Evolutionary conservation across 2,888 invertebrate species (phyloP).

Genomic region (Cyaniris semiargus): DNA sequence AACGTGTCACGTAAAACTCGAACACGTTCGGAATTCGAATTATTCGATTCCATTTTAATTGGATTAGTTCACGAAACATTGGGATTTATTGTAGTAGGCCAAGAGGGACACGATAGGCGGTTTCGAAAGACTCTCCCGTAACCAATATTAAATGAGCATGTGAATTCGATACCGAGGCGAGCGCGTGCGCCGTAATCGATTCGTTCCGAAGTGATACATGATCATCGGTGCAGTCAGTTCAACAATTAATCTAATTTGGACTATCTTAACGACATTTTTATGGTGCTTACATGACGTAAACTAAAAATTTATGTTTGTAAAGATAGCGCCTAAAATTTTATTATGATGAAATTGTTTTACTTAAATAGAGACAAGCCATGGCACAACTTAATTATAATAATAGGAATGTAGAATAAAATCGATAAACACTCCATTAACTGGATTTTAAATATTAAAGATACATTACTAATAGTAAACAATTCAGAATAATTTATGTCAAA

Average conservation of each 20-base stretch:
- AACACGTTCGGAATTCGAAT: conserved; percentile 38
- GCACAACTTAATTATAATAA: not conserved
- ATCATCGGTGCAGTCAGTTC: conserved; percentile 24
- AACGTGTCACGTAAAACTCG: conserved; percentile 40
- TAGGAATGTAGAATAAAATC: not conserved
- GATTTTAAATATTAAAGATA: not conserved
- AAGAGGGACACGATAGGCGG: conserved; percentile 51
- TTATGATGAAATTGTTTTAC: conserved; percentile 8
- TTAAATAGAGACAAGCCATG: not conserved
- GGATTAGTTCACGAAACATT: conserved; percentile 33
- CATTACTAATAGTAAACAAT: not conserved
- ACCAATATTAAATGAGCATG: conserved; percentile 69
- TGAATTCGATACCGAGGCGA: conserved; percentile 61
- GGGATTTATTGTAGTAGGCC: conserved; percentile 65
- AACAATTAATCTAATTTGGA: conserved; percentile 25
- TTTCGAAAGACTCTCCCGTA: conserved; percentile 58
- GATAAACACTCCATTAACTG: not conserved
- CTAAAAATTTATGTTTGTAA: conserved; percentile 10
- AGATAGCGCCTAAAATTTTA: not conserved
- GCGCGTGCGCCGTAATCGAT: conserved; percentile 59
- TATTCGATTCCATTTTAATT: conserved; percentile 38
- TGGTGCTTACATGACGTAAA: conserved; percentile 15
- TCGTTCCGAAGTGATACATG: conserved; percentile 60
- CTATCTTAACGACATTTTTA: conserved; percentile 26
- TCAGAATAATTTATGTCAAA: not conserved